These are phyloP conservation scores for Rosalia funebris DNA, from an alignment of 2,888 invertebrate genomes.

Conservation along the genomic window DNA sequence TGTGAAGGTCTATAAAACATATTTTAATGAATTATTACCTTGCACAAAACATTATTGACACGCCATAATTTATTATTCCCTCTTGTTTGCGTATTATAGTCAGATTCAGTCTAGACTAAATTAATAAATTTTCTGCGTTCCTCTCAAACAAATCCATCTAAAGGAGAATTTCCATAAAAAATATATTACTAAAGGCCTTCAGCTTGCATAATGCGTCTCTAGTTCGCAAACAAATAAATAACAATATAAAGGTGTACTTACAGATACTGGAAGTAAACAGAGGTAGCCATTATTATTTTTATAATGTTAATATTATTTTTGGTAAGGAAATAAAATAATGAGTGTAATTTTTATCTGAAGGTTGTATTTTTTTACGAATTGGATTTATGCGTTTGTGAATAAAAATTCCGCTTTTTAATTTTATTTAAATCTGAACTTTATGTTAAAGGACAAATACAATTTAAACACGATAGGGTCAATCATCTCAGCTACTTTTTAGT, in stretches of 20 bases:
- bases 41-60: conserved; percentile 22
- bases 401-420: not conserved
- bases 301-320: no score
- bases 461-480: no score
- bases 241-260: no score
- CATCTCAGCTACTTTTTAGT: no score
- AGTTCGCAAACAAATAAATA: not conserved
- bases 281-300: no score
- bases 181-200: conserved; percentile 3
- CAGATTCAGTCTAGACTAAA: conserved; percentile 8
- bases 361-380: not conserved
- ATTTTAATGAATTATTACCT: conserved; percentile 13
- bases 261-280: no score
- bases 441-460: no score
- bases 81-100: not conserved
- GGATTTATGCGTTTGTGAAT: not conserved
- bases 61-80: conserved; percentile 6
- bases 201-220: not conserved
- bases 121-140: not conserved
- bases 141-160: not conserved
- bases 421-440: no score
- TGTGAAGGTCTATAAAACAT: conserved; percentile 21
- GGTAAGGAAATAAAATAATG: no score
- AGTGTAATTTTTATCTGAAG: not conserved
- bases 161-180: conserved; percentile 6